Base-by-base conservation (phyloP, 2,113 vertebrate genomes). In the Neogale vison region DNA sequence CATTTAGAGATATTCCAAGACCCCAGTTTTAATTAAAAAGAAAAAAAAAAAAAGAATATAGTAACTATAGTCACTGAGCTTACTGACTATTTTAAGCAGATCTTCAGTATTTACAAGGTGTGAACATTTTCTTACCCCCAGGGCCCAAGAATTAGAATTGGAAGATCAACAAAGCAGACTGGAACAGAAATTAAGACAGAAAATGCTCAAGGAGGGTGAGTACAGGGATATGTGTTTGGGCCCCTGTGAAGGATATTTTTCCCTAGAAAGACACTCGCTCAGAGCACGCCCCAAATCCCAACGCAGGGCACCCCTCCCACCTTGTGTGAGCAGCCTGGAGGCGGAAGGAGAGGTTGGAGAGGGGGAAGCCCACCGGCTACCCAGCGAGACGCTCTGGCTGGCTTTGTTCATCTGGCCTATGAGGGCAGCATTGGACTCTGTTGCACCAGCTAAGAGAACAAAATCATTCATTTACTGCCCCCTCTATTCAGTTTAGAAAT, bases 141-240 rank as follows among this genome's bases (percentile, higher is more conserved):
- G 99, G 97, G 99, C 99, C 93, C 99, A 99, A 97, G 99, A 99
- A 90, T 98, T 99, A 34, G 99, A 99, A 96, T 47, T 99, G 93
- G 99, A 99, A 97, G 99, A 99, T 98, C 99, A 99, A 12, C 99
- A 99, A 98, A 99, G 99, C 98, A 98, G 98, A 84, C 97, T 99
- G 95, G 99, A 99, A 90, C 99, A 99, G 96, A 99, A 99, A 50
- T 98, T 99, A 47, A 99, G 99, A 76, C 96, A 98, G 90, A 99
- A 99, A 90, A 99, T 99, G 99, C 96, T 98, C 55, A 93, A 97
- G 36, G 99, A 99, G n/a, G 99, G 99, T 99, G 97, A 99, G 98
- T 97, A 31, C 6, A 8, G 52, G 36, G 20, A 29, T 42, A 12
- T 3, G 7, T 72, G 45, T n/a, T 42, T 10, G 47, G 63, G 42